Conservation (phyloP, 2,797 vertebrate genomes). For the Diceros bicornis region DNA sequence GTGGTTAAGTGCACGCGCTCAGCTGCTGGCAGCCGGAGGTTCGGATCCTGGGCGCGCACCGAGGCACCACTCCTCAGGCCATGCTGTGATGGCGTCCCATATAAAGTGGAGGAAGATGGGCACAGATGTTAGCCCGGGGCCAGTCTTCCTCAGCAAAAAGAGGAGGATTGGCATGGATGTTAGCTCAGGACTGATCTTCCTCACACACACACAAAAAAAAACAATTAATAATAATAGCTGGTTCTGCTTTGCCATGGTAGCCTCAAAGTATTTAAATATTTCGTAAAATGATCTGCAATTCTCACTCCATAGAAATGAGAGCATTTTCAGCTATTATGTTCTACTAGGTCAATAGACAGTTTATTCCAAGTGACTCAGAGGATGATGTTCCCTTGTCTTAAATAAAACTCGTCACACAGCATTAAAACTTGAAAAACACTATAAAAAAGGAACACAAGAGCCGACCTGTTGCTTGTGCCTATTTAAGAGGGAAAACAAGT, state of each 20-base stretch:
- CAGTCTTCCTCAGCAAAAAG: too few relatives aligned
- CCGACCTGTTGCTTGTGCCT: neutral
- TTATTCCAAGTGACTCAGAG: constrained; percentile 49
- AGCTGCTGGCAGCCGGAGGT: too few relatives aligned
- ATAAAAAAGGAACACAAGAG: neutral
- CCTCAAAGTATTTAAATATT: constrained; percentile 56
- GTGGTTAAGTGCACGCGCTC: too few relatives aligned
- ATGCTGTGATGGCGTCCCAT: too few relatives aligned
- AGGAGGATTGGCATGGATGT: too few relatives aligned
- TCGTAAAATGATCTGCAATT: constrained; percentile 44
- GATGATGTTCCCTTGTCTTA: constrained; percentile 47
- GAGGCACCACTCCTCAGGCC: too few relatives aligned
- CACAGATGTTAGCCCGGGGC: too few relatives aligned
- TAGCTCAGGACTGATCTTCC: too few relatives aligned
- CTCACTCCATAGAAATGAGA: neutral
- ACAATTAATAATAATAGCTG: neutral
- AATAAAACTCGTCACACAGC: constrained; percentile 1
- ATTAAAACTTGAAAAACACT: constrained; percentile 39
- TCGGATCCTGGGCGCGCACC: too few relatives aligned
- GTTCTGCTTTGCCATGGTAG: neutral
- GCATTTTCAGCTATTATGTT: constrained; percentile 31
- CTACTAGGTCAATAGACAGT: neutral
- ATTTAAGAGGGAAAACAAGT: constrained; percentile 9
- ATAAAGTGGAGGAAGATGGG: too few relatives aligned
- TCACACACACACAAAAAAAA: neutral